These are phyloP conservation scores for Cettia cetti DNA, from an alignment of 2,113 vertebrate genomes.

Conservation along the genomic window DNA sequence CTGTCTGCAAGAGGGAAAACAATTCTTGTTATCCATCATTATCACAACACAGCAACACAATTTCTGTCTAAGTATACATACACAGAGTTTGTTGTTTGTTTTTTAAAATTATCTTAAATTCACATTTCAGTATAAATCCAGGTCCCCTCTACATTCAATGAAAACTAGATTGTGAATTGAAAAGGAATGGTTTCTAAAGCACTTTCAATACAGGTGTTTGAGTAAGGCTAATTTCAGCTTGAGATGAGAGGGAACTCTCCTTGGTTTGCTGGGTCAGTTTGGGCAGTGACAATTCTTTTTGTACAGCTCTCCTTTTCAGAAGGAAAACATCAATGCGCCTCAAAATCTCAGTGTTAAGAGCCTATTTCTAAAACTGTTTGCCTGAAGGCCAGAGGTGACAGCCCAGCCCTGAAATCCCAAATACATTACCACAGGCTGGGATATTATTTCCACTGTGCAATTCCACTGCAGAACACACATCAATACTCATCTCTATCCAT, in stretches of 20 bases:
- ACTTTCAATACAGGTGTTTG: background rate
- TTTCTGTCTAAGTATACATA: background rate
- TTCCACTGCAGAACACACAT: background rate
- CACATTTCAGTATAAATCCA: background rate
- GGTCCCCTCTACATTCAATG: background rate
- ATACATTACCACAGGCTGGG: background rate
- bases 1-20: background rate
- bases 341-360: background rate
- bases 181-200: background rate
- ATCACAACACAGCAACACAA: background rate
- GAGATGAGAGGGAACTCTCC: background rate
- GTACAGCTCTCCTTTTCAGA: background rate
- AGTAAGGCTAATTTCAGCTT: background rate
- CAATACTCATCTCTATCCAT: background rate
- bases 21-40: background rate
- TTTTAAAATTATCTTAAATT: background rate
- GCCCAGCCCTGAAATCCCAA: background rate
- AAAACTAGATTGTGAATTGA: background rate
- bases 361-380: background rate
- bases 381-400: background rate
- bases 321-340: background rate
- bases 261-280: accelerated
- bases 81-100: background rate
- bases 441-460: background rate
- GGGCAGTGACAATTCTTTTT: background rate